phyloP scores from a whole-genome alignment of 2,797 vertebrate genomes.

The Macropodus opercularis region DNA sequence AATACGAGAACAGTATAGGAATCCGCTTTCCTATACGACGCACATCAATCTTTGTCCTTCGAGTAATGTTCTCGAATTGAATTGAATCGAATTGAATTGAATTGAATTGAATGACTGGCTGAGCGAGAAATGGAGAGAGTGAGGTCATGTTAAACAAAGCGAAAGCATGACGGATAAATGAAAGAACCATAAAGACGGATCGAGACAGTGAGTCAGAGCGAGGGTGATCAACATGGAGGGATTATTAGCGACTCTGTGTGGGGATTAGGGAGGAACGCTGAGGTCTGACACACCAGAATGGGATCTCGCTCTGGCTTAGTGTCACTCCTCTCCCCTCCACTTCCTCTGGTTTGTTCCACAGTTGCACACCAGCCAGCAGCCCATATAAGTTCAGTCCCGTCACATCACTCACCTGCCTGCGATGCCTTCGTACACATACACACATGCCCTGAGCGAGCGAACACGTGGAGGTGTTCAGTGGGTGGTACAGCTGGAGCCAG shows the following conservation, averaged over 20 bases:
- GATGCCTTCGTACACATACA: conserved; percentile 11
- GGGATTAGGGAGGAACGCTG: conserved; percentile 67
- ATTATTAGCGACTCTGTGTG: conserved; percentile 67
- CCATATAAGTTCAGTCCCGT: conserved; percentile 30
- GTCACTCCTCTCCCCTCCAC: conserved; percentile 53
- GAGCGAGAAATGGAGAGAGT: conserved; percentile 1
- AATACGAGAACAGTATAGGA: neutral
- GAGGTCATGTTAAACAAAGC: conserved; percentile 33
- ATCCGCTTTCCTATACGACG: neutral
- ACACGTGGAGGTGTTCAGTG: conserved; percentile 45
- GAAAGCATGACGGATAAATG: conserved; percentile 21
- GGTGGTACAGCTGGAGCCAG: conserved; percentile 41
- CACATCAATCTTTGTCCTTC: neutral
- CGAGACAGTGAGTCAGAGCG: conserved; percentile 42
- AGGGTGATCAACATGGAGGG: conserved; percentile 55
- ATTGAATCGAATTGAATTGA: conserved; percentile 3
- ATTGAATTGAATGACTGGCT: neutral
- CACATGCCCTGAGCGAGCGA: conserved; percentile 30
- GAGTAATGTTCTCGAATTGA: neutral
- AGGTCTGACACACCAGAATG: conserved; percentile 68
- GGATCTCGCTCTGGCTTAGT: conserved; percentile 64
- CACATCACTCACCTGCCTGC: conserved; percentile 44
- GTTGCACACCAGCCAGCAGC: conserved; percentile 32
- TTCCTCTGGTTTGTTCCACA: conserved; percentile 41
- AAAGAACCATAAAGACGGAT: conserved; percentile 39